Evolutionary conservation across 2,797 vertebrate genomes (phyloP), one percentile per base, ranked within the genome.

Genomic region (Fundulus diaphanus): DNA sequence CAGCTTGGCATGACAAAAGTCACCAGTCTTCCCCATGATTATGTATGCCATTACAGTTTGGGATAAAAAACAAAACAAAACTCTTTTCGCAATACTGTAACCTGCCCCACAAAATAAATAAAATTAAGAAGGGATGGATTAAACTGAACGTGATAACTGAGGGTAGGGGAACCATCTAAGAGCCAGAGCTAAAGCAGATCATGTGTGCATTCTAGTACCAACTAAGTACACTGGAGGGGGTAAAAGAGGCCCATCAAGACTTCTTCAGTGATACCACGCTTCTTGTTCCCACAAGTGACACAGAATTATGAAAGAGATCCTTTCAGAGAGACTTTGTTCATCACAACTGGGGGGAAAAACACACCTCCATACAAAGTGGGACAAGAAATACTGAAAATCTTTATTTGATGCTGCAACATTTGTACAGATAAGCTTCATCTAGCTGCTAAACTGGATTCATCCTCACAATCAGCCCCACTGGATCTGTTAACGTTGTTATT

Each of bases 341-440:
- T 35, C 48, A 42, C 3, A 40, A 48, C 6, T 40, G 51, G 27
- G 20, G 33, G 31, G 18, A 31, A 48, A 75, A 61, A 18, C 18
- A 48, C 16, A n/a, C 15, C 5, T 42, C 20, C 61, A 27, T 1
- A 70, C 33, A 56, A 46, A 35, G 20, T 20, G 22, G 18, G 56
- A 74, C 40, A 80, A 74, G 54, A 49, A 84, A 88, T 85, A 90
- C 74, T 88, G 81, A 79, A 87, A 88, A 78, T 81, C 68, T 93
- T 93, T 93, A 91, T 92, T 94, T 90, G 78, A 80, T 74, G 74
- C 76, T 52, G 85, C 87, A 88, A 84, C 31, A 85, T 88, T 86
- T 88, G 54, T 87, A 92, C 85, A 90, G 31, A 79, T 51, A 54
- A 85, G 74, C 65, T 76, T 79, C 68, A 74, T 78, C 52, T 61